A percentile compares a stretch with the other conserved stretches of the same genome.
These are phyloP conservation scores for Podiceps cristatus DNA, from an alignment of 2,113 vertebrate genomes.

Conservation along the genomic window DNA sequence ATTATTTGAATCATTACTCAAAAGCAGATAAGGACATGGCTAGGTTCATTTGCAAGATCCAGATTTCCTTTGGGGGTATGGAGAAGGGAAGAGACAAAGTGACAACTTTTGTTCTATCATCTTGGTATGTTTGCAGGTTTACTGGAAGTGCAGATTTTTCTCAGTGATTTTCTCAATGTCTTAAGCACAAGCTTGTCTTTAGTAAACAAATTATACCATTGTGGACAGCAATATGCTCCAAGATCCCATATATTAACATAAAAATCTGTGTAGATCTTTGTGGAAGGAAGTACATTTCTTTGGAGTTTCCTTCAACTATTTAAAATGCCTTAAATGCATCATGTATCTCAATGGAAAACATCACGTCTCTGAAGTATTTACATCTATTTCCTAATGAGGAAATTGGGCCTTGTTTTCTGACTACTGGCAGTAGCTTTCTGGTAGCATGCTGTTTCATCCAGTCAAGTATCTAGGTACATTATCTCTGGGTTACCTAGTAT, in stretches of 20 bases:
- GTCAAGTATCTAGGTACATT: background rate
- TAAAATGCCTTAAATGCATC: background rate
- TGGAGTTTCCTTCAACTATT: background rate
- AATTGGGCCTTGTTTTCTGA: background rate
- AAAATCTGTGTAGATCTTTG: background rate
- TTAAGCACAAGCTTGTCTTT: background rate
- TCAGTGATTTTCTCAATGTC: background rate
- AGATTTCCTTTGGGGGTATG: background rate
- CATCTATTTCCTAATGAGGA: constrained; percentile 30
- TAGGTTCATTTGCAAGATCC: background rate
- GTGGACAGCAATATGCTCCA: background rate
- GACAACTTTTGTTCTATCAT: background rate
- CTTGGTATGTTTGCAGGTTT: background rate
- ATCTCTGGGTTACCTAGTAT: background rate
- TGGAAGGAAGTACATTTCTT: background rate
- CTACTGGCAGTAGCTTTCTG: background rate
- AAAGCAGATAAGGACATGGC: background rate
- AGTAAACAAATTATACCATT: background rate
- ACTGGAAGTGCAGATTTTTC: background rate
- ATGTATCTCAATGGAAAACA: background rate
- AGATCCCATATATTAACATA: background rate
- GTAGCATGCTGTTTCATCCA: background rate
- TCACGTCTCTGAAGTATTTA: background rate
- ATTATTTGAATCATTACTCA: background rate
- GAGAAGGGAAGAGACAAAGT: background rate